Evolutionary conservation across 1,140 invertebrate species (phyloP), one percentile per base, ranked within the genome.

Genomic region (Brachionus angularis): DNA sequence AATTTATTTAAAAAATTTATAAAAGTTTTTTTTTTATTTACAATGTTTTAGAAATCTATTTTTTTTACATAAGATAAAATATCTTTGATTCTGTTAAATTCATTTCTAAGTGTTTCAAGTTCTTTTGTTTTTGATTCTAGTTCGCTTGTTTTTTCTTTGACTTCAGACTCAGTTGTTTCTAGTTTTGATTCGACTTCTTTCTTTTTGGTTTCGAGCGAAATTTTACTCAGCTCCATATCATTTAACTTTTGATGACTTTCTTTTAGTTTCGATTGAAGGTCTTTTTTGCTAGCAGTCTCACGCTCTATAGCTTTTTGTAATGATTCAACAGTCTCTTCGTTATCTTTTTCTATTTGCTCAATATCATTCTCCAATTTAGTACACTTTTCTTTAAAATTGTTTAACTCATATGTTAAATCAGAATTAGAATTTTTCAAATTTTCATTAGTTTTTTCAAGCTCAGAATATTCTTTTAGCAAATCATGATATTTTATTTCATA

Each of bases 21-120:
- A 58, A 21, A 2, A 42, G 16, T 7, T 42, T 3, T 5, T 42
- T 42, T 21, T 18, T 46, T 50, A 47, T 47, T 67, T 47, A 34
- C 21, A 67, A 67, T 67, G n/a, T n/a, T n/a, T n/a, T n/a, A n/a
- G n/a, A n/a, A n/a, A n/a, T n/a, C n/a, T n/a, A n/a, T 67, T 50
- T 67, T 42, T 67, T 67, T 67, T 8, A 67, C 62, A 67, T 67
- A 67, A n/a, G 62, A 67, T 50, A 67, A 49, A 47, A 67, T 47
- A 10, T 2, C 27, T 18, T 67, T 67, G 23, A 67, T n/a, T n/a
- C 10, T 46, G 27, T 67, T 42, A 50, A 27, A 42, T 21, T 67
- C 62, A 31, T 27, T 46, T 47, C 47, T 67, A 44, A 67, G 1
- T 18, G 16, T 7, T 21, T 67, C 42, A 23, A 16, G 36, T 21